These are phyloP conservation scores for Bhutanitis thaidina DNA, from an alignment of 2,888 invertebrate species.

Conservation along the genomic window DNA sequence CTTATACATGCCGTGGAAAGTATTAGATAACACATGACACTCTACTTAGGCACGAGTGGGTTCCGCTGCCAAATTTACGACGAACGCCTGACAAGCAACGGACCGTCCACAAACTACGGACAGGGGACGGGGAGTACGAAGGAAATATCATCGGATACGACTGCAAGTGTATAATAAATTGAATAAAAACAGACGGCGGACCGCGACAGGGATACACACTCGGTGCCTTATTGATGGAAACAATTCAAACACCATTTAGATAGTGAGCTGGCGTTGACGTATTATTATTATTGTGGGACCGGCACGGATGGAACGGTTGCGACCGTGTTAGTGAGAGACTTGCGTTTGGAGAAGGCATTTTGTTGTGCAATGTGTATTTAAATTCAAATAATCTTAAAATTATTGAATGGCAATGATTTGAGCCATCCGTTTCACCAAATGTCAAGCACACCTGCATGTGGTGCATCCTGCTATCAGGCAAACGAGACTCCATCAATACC, in stretches of 20 bases:
- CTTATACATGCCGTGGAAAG: too few relatives aligned
- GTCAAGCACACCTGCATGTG: too few relatives aligned
- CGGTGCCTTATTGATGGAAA: slow-evolving; percentile 73
- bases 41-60: background rate
- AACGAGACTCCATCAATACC: too few relatives aligned
- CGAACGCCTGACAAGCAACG: slow-evolving; percentile 1
- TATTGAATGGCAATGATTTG: too few relatives aligned
- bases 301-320: slow-evolving; percentile 23
- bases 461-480: too few relatives aligned
- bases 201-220: slow-evolving; percentile 66
- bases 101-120: background rate
- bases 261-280: slow-evolving; percentile 71
- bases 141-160: slow-evolving; percentile 4
- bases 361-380: background rate
- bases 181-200: slow-evolving; percentile 47
- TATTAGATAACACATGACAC: too few relatives aligned
- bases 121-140: background rate
- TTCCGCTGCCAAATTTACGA: slow-evolving; percentile 9
- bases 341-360: slow-evolving; percentile 23
- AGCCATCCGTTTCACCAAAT: too few relatives aligned
- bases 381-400: too few relatives aligned
- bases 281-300: slow-evolving; percentile 66
- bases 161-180: slow-evolving; percentile 31
- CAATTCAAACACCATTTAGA: slow-evolving; percentile 77
- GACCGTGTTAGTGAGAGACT: slow-evolving; percentile 11